A percentile compares a stretch with the other conserved stretches of the same genome.
These are phyloP conservation scores for Caenorhabditis becei DNA, from an alignment of 2,888 invertebrate genomes.

Conservation along the genomic window DNA sequence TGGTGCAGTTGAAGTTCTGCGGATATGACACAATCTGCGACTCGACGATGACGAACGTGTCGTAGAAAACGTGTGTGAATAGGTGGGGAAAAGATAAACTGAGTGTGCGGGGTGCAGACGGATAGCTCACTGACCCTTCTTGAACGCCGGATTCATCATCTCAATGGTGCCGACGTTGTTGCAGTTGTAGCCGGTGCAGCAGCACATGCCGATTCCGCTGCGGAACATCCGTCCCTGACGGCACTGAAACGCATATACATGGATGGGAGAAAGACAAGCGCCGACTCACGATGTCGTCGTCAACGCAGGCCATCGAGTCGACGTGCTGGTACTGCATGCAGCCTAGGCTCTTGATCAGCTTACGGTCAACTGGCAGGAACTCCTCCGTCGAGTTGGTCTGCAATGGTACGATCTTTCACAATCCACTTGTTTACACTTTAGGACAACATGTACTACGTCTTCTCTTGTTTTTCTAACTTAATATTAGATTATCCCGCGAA, in stretches of 20 bases:
- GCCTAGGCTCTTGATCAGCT: slow-evolving; percentile 6
- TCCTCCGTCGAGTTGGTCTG: slow-evolving; percentile 31
- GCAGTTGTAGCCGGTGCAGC: slow-evolving; percentile 74
- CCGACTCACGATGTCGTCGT: not conserved
- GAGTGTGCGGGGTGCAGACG: not conserved
- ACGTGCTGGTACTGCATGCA: slow-evolving; percentile 30
- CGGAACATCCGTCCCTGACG: not conserved
- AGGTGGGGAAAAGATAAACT: not conserved
- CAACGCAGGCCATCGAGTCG: not conserved
- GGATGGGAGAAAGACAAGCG: not conserved
- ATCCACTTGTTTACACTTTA: not conserved
- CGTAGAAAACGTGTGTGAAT: not conserved
- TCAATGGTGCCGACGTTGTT: slow-evolving; percentile 50
- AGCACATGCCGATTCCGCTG: slow-evolving; percentile 56
- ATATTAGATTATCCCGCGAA: no score
- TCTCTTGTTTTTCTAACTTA: no score
- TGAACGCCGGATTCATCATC: slow-evolving; percentile 18
- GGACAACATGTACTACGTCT: no score
- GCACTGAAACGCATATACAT: slow-evolving; percentile 14
- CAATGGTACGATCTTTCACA: not conserved
- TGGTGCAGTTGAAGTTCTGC: not conserved
- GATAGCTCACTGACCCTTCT: slow-evolving; percentile 8
- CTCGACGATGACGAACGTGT: not conserved
- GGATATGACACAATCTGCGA: slow-evolving; percentile 1
- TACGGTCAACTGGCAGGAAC: not conserved